These are phyloP conservation scores for Leucophenga maculata DNA, from an alignment of 2,888 invertebrate genomes.

Conservation along the genomic window DNA sequence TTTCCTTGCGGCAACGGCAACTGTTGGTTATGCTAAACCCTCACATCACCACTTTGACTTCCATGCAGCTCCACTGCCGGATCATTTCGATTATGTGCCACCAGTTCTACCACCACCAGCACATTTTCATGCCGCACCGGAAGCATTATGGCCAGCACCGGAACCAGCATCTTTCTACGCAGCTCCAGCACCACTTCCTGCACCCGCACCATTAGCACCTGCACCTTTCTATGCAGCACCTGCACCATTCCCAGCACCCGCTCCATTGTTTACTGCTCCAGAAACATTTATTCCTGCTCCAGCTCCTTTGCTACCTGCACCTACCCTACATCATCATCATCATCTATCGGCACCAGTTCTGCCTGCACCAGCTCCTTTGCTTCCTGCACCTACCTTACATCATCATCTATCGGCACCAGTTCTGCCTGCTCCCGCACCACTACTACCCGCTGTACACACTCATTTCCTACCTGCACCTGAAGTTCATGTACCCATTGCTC, in stretches of 20 bases:
- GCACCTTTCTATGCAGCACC: constrained; percentile 22
- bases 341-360: constrained; percentile 19
- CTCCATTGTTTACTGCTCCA: constrained; percentile 30
- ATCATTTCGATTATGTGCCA: constrained; percentile 55
- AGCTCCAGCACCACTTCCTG: constrained; percentile 5
- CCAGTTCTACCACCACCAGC: constrained; percentile 45
- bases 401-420: constrained; percentile 30
- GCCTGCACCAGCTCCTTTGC: constrained; percentile 37
- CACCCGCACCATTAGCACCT: constrained; percentile 29
- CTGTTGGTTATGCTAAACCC: constrained; percentile 50
- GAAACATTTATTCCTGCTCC: too few relatives aligned
- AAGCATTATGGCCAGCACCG: background rate
- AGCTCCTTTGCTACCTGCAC: constrained; percentile 26
- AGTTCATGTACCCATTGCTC: constrained; percentile 38
- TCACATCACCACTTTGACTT: constrained; percentile 54
- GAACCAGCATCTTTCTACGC: constrained; percentile 11
- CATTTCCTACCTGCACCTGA: constrained; percentile 48
- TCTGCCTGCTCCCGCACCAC: constrained; percentile 41
- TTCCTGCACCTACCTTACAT: background rate
- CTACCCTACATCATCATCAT: constrained; percentile 10
- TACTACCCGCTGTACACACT: constrained; percentile 40
- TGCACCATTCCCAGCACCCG: constrained; percentile 36
- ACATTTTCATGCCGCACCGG: constrained; percentile 38
- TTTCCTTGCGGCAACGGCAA: constrained; percentile 43
- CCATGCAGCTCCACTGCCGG: constrained; percentile 47